phyloP scores from a whole-genome alignment of 1,140 invertebrate species.

The Aphis gossypii region DNA sequence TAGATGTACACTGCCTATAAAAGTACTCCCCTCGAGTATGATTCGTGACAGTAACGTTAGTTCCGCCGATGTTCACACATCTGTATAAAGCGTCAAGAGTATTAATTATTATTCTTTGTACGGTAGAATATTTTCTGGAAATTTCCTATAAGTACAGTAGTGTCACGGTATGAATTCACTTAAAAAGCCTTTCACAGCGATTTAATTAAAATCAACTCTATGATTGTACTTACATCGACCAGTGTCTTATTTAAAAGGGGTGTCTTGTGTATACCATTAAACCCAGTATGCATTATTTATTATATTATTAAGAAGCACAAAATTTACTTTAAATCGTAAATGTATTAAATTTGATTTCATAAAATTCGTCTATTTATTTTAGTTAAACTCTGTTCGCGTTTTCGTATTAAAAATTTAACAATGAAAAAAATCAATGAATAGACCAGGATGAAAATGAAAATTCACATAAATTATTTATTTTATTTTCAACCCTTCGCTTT shows the following conservation, averaged over 20 bases:
- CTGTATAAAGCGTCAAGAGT: background rate
- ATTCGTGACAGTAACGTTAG: background rate
- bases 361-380: background rate
- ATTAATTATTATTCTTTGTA: slow-evolving; percentile 14
- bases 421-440: background rate
- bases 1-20: background rate
- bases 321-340: background rate
- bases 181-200: background rate
- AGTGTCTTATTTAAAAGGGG: background rate
- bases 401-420: background rate
- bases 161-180: background rate
- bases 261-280: background rate
- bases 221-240: background rate
- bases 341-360: background rate
- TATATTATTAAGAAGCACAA: background rate
- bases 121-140: background rate
- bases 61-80: background rate
- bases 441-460: background rate
- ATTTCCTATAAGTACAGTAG: background rate
- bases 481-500: background rate
- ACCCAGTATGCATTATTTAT: background rate
- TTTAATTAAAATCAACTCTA: background rate
- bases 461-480: slow-evolving; percentile 11
- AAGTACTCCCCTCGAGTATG: background rate
- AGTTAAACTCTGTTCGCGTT: background rate